A percentile compares a stretch with the other conserved stretches of the same genome.
Evolutionary conservation across 2,797 vertebrate genomes (phyloP).

Genomic region (Leptatherina wallacei): DNA sequence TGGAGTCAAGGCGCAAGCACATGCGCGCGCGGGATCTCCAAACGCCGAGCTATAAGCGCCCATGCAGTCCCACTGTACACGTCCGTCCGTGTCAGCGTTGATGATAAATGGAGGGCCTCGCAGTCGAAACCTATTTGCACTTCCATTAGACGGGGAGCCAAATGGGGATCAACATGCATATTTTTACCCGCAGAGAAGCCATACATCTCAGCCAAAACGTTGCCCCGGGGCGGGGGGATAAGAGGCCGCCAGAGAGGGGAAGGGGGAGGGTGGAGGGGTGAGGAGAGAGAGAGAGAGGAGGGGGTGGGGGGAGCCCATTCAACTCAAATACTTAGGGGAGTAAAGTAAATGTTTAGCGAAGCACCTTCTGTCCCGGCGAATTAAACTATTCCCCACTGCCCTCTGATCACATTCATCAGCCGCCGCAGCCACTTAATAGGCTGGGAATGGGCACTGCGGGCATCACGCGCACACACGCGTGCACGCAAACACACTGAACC

Average conservation of each 20-base stretch:
- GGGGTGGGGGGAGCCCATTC: conserved; percentile 64
- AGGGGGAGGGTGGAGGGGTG: conserved; percentile 1
- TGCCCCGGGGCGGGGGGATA: conserved; percentile 86
- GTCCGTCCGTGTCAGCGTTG: conserved; percentile 81
- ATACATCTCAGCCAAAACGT: conserved; percentile 90
- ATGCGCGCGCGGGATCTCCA: conserved; percentile 27
- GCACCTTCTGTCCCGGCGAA: conserved; percentile 83
- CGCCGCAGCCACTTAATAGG: conserved; percentile 78
- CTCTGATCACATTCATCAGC: conserved; percentile 85
- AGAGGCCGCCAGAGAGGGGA: conserved; percentile 78
- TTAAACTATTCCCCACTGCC: conserved; percentile 85
- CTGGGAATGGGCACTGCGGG: conserved; percentile 77
- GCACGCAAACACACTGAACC: conserved; percentile 6
- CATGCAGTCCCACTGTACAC: conserved; percentile 69
- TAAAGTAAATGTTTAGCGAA: conserved; percentile 86
- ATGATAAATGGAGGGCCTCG: conserved; percentile 89
- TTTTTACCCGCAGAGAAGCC: conserved; percentile 87
- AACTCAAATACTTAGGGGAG: conserved; percentile 84
- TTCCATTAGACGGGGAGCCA: conserved; percentile 90
- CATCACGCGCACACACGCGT: conserved; percentile 49
- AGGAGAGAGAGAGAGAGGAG: conserved; percentile 29
- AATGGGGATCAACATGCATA: conserved; percentile 91
- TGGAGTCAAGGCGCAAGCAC: conserved; percentile 1
- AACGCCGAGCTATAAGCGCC: conserved; percentile 20
- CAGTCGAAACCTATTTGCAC: conserved; percentile 94